These are phyloP conservation scores for Leptoteleia sp. DNA, from an alignment of 1,140 invertebrate species.

Conservation along the genomic window DNA sequence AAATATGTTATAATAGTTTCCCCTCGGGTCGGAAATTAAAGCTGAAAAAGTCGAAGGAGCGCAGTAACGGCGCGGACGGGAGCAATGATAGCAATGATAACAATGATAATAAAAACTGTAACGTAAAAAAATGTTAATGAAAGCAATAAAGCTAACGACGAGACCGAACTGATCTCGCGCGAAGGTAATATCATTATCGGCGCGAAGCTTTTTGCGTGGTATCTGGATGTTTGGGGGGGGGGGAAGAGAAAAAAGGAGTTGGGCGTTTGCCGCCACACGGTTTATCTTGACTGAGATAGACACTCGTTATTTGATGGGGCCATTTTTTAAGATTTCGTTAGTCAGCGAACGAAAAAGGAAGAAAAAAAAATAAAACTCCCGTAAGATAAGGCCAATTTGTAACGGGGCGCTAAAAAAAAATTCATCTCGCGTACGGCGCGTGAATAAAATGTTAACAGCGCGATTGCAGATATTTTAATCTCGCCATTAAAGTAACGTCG, in stretches of 20 bases:
- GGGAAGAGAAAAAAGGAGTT: constrained; percentile 21
- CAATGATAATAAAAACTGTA: too few relatives aligned
- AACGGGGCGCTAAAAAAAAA: constrained; percentile 5
- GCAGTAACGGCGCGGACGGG: too few relatives aligned
- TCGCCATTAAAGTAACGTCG: too few relatives aligned
- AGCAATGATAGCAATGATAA: too few relatives aligned
- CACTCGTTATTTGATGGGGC: constrained; percentile 44
- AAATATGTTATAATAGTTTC: too few relatives aligned
- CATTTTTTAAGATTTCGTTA: constrained; percentile 46
- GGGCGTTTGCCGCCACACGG: constrained; percentile 27
- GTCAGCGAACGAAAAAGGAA: not conserved
- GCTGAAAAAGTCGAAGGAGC: too few relatives aligned
- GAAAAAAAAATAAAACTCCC: constrained; percentile 1
- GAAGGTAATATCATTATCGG: constrained; percentile 55
- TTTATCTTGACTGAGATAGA: constrained; percentile 36
- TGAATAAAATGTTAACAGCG: too few relatives aligned
- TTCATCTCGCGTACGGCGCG: constrained; percentile 1
- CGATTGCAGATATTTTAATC: too few relatives aligned
- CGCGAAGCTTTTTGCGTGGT: constrained; percentile 27
- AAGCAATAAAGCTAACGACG: constrained; percentile 50
- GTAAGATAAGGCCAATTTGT: constrained; percentile 34
- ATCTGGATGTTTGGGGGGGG: constrained; percentile 21
- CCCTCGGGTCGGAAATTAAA: too few relatives aligned
- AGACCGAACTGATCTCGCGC: constrained; percentile 28
- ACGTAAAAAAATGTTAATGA: constrained; percentile 15